phyloP scores from a whole-genome alignment of 2,888 invertebrate species.

The Mongoloraphidia duomilia region DNA sequence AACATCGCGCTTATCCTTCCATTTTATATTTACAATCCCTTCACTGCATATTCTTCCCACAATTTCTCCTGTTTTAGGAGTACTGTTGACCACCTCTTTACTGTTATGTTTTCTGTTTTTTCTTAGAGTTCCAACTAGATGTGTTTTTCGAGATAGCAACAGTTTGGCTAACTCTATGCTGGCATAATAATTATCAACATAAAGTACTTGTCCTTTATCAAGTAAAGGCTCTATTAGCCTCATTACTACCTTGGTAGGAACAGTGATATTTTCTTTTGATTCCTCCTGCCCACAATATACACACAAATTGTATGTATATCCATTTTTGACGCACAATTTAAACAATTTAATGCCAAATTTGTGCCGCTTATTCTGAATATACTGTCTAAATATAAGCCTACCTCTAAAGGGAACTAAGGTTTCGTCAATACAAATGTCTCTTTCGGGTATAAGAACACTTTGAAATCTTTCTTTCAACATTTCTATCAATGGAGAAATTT shows the following conservation, averaged over 20 bases:
- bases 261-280: not conserved
- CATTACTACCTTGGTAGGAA: too few species aligned
- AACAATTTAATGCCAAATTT: constrained; percentile 12
- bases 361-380: constrained; percentile 10
- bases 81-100: constrained; percentile 9
- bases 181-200: too few species aligned
- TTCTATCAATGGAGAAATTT: too few species aligned
- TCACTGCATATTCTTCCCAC: constrained; percentile 10
- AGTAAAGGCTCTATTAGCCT: too few species aligned
- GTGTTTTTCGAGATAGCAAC: constrained; percentile 11
- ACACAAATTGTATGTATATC: constrained; percentile 9
- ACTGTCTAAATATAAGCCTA: too few species aligned
- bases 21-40: constrained; percentile 9
- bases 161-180: constrained; percentile 11
- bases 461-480: too few species aligned
- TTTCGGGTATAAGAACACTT: too few species aligned
- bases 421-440: too few species aligned
- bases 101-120: constrained; percentile 13
- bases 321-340: constrained; percentile 7
- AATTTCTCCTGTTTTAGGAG: constrained; percentile 11
- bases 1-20: constrained; percentile 10
- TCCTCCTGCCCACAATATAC: constrained; percentile 9
- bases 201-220: too few species aligned
- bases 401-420: too few species aligned
- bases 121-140: constrained; percentile 12